phyloP scores from a whole-genome alignment of 1,140 invertebrate genomes.

The Procambarus clarkii region DNA sequence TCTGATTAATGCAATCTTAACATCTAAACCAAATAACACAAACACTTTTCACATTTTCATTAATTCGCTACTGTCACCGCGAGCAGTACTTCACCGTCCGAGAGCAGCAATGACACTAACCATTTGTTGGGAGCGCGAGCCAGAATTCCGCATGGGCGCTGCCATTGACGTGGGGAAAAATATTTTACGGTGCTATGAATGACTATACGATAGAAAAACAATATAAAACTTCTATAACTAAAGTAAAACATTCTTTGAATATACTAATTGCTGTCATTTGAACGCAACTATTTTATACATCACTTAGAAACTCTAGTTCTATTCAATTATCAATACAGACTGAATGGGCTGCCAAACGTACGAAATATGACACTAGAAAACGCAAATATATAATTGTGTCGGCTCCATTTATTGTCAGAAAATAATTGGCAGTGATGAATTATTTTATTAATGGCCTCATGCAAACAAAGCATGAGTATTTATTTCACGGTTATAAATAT shows the following conservation, averaged over 20 bases:
- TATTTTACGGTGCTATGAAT: neutral
- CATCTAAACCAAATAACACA: neutral
- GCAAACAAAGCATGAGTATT: no score
- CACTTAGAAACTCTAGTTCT: neutral
- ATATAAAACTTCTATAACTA: neutral
- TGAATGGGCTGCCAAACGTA: neutral
- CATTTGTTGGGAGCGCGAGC: neutral
- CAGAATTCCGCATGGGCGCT: neutral
- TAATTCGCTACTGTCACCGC: slow-evolving; percentile 11
- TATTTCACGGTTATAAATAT: no score
- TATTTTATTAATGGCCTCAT: no score
- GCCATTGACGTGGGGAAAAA: neutral
- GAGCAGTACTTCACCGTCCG: neutral
- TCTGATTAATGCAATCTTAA: neutral
- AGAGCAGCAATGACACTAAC: slow-evolving; percentile 51
- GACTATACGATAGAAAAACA: neutral
- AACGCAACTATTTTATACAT: neutral
- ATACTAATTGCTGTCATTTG: neutral
- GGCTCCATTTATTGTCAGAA: no score
- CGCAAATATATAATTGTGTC: no score
- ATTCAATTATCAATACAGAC: neutral
- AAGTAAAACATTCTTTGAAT: neutral
- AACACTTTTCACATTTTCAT: slow-evolving; percentile 57
- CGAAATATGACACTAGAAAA: neutral
- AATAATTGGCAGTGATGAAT: no score